Conservation (phyloP, 2,113 vertebrate species). For the Misgurnus mizolepis region DNA sequence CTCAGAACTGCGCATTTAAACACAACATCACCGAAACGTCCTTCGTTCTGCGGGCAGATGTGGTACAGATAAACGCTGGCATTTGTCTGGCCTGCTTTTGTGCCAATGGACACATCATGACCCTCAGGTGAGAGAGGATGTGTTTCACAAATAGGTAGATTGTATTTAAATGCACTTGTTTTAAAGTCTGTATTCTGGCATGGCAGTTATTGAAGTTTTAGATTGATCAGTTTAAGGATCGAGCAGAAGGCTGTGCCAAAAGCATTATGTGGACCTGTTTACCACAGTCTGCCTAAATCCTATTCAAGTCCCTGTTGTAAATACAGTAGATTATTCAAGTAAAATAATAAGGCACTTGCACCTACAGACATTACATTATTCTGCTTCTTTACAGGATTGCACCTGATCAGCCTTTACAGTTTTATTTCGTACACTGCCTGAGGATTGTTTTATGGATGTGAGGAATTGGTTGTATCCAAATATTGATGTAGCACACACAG, state of each 20-base stretch:
- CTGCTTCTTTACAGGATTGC: neutral
- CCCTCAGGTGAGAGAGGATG: slow-evolving; percentile 85
- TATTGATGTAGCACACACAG: slow-evolving; percentile 12
- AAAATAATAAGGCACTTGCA: no score
- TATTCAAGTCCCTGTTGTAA: no score
- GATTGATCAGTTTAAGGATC: no score
- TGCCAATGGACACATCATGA: slow-evolving; percentile 99
- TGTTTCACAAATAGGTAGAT: neutral
- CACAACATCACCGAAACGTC: slow-evolving; percentile 98
- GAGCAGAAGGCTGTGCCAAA: no score
- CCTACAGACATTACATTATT: neutral
- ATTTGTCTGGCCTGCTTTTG: slow-evolving; percentile 96
- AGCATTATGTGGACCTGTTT: no score
- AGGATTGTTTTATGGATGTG: slow-evolving; percentile 4
- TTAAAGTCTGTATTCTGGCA: no score
- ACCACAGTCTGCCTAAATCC: no score
- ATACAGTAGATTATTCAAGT: no score
- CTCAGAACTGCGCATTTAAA: slow-evolving; percentile 93
- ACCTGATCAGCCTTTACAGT: neutral
- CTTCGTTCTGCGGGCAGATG: slow-evolving; percentile 92
- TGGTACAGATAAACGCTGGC: slow-evolving; percentile 87
- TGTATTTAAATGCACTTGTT: neutral
- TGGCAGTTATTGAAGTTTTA: no score
- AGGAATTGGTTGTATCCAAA: slow-evolving; percentile 3
- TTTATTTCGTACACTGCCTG: neutral